A percentile compares a stretch with the other conserved stretches of the same genome.
These are phyloP conservation scores for Vanessa atalanta DNA, from an alignment of 1,140 invertebrate genomes.

Conservation along the genomic window DNA sequence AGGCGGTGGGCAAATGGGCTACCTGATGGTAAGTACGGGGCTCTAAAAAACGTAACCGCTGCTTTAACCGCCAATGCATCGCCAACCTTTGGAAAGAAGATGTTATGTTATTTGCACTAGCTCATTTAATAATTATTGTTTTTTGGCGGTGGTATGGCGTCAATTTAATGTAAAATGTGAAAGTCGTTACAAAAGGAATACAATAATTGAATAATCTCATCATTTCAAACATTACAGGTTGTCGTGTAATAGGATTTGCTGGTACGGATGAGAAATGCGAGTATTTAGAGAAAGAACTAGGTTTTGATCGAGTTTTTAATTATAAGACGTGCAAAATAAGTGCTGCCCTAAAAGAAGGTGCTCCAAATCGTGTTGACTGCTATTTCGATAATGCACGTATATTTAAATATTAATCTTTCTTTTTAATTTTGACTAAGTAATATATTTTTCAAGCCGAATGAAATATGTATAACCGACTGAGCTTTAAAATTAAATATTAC, in stretches of 20 bases:
- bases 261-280: slow-evolving; percentile 83
- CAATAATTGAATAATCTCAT: no score
- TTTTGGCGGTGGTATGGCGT: no score
- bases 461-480: background rate
- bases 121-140: no score
- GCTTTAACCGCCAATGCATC: no score
- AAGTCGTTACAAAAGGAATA: no score
- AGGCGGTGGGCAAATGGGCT: no score
- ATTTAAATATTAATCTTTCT: slow-evolving; percentile 5
- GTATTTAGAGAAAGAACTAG: slow-evolving; percentile 82
- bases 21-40: no score
- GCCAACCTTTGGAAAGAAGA: no score
- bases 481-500: slow-evolving; percentile 26
- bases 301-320: slow-evolving; percentile 84
- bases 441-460: background rate
- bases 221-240: slow-evolving; percentile 62
- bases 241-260: slow-evolving; percentile 82
- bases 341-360: slow-evolving; percentile 81
- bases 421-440: no score
- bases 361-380: slow-evolving; percentile 86
- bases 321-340: slow-evolving; percentile 82
- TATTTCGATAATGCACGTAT: slow-evolving; percentile 87
- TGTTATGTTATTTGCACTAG: no score
- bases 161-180: no score
- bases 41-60: no score